Evolutionary conservation across 2,888 invertebrate genomes (phyloP).

Genomic region (Cheilosia variabilis): DNA sequence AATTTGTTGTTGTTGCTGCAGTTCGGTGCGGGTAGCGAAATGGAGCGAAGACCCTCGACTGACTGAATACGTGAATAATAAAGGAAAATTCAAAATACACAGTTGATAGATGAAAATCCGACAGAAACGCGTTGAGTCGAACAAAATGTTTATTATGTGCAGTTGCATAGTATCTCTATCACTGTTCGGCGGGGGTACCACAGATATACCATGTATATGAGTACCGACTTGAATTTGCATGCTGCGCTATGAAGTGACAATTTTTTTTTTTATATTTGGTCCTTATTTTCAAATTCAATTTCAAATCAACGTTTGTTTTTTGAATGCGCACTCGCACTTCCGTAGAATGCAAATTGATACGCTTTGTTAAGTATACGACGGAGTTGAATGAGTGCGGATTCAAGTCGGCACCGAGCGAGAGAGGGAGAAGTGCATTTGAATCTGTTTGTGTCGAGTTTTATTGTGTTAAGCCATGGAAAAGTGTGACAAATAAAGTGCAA

Average conservation of each 20-base stretch:
- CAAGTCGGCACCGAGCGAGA: neutral
- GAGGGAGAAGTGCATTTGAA: conserved; percentile 40
- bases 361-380: conserved; percentile 40
- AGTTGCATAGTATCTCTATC: neutral
- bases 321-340: conserved; percentile 62
- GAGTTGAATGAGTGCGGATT: conserved; percentile 14
- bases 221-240: conserved; percentile 42
- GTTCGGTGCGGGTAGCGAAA: conserved; percentile 21
- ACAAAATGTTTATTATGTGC: conserved; percentile 56
- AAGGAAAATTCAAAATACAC: conserved; percentile 24
- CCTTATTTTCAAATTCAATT: conserved; percentile 57
- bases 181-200: conserved; percentile 8
- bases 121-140: conserved; percentile 13
- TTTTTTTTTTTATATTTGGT: conserved; percentile 18
- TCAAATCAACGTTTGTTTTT: conserved; percentile 67
- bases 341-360: conserved; percentile 60
- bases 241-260: conserved; percentile 16
- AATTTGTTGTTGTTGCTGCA: conserved; percentile 40
- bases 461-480: conserved; percentile 44
- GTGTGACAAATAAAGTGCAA: conserved; percentile 28
- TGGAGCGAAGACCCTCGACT: conserved; percentile 43
- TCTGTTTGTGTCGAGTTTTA: conserved; percentile 42
- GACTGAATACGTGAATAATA: conserved; percentile 68
- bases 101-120: conserved; percentile 15
- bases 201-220: conserved; percentile 7